A percentile compares a stretch with the other conserved stretches of the same genome.
These are phyloP conservation scores for Automeris io DNA, from an alignment of 2,888 invertebrate genomes.

Conservation along the genomic window DNA sequence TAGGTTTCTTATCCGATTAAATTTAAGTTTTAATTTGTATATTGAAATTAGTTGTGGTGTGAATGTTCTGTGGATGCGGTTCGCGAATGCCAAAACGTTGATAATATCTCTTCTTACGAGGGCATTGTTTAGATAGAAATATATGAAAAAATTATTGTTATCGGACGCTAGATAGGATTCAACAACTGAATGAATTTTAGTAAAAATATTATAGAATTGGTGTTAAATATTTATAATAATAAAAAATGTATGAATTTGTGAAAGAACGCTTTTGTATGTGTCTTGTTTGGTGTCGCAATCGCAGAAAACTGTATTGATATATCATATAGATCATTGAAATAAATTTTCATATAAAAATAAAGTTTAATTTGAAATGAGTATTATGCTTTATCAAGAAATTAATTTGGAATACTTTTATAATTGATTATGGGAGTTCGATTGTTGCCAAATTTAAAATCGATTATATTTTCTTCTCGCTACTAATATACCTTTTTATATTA, in stretches of 20 bases:
- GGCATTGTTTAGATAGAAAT: not conserved
- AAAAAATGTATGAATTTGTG: not conserved
- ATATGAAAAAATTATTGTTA: constrained; percentile 5
- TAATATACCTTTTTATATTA: too few relatives aligned
- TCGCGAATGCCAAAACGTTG: constrained; percentile 1
- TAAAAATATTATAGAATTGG: constrained; percentile 2
- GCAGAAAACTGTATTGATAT: too few relatives aligned
- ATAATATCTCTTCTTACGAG: not conserved
- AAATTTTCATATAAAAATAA: too few relatives aligned
- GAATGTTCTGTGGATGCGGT: constrained; percentile 21
- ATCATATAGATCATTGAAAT: too few relatives aligned
- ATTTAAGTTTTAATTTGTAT: constrained; percentile 58
- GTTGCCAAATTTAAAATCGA: constrained; percentile 53
- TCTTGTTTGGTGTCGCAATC: not conserved
- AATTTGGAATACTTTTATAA: too few relatives aligned
- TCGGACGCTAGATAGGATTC: constrained; percentile 1
- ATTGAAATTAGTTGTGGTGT: constrained; percentile 45
- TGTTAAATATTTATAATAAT: constrained; percentile 2
- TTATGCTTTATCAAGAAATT: too few relatives aligned
- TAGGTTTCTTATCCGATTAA: constrained; percentile 57
- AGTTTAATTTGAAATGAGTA: too few relatives aligned
- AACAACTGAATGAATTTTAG: not conserved
- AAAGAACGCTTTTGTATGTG: not conserved
- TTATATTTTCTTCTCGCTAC: constrained; percentile 20
- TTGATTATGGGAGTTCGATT: too few relatives aligned